phyloP scores from a whole-genome alignment of 2,888 invertebrate genomes.

The Brachyopa scutellaris region DNA sequence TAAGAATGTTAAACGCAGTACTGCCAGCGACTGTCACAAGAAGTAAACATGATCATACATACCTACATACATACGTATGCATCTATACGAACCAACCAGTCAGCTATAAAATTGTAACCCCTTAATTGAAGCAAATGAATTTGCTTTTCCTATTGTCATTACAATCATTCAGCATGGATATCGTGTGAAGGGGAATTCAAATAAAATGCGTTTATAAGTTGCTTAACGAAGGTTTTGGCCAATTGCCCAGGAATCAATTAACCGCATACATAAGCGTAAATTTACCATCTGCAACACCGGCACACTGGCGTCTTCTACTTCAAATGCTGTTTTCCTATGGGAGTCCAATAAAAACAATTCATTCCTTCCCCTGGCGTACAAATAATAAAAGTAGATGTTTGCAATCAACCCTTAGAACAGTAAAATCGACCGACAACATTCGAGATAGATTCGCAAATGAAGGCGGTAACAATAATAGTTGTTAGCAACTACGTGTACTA shows the following conservation, averaged over 20 bases:
- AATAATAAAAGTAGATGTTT: slow-evolving; percentile 49
- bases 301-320: slow-evolving; percentile 51
- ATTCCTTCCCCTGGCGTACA: slow-evolving; percentile 43
- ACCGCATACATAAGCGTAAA: slow-evolving; percentile 56
- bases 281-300: slow-evolving; percentile 59
- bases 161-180: slow-evolving; percentile 43
- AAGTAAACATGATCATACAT: no score
- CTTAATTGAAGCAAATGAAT: slow-evolving; percentile 65
- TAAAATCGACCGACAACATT: slow-evolving; percentile 34
- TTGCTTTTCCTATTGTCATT: slow-evolving; percentile 65
- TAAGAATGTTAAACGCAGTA: not conserved
- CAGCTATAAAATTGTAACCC: slow-evolving; percentile 62
- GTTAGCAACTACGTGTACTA: slow-evolving; percentile 64
- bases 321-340: slow-evolving; percentile 58
- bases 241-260: slow-evolving; percentile 66
- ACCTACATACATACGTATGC: no score
- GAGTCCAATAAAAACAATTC: slow-evolving; percentile 68
- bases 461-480: slow-evolving; percentile 69
- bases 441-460: slow-evolving; percentile 60
- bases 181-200: slow-evolving; percentile 43
- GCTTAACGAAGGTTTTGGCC: slow-evolving; percentile 57
- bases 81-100: slow-evolving; percentile 9
- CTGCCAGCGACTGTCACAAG: not conserved
- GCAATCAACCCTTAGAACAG: slow-evolving; percentile 63
- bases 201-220: slow-evolving; percentile 59